These are phyloP conservation scores for Gymnocheta viridis DNA, from an alignment of 2,888 invertebrate species.

Conservation along the genomic window DNA sequence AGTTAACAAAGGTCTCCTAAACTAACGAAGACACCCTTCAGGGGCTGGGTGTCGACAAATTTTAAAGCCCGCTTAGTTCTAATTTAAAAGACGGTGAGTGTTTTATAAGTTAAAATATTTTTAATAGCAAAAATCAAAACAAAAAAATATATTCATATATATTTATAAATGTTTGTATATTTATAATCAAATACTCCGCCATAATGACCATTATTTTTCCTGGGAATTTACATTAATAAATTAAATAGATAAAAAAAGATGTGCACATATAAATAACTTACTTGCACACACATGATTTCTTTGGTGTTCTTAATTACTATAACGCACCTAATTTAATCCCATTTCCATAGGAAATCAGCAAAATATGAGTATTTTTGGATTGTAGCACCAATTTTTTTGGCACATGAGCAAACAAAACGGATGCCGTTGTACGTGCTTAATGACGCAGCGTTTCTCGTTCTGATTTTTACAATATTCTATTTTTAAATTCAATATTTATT, in stretches of 20 bases:
- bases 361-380: conserved; percentile 49
- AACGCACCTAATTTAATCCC: conserved; percentile 38
- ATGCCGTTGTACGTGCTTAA: conserved; percentile 10
- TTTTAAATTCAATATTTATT: conserved; percentile 29
- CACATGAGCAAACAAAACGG: conserved; percentile 13
- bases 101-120: not conserved
- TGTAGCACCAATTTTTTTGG: conserved; percentile 37
- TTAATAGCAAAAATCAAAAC: no score
- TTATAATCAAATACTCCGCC: no score
- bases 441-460: not conserved
- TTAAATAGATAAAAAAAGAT: not conserved
- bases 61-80: not conserved
- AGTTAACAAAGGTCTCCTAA: conserved; percentile 63
- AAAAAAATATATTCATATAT: no score
- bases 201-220: not conserved
- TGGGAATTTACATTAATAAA: not conserved
- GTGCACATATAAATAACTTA: not conserved
- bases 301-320: conserved; percentile 22
- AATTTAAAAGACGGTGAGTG: conserved; percentile 52
- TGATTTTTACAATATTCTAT: conserved; percentile 46
- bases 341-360: conserved; percentile 11
- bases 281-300: not conserved
- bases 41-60: conserved; percentile 61
- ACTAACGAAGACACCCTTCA: conserved; percentile 52
- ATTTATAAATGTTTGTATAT: no score